Conservation (phyloP, 2,113 vertebrate species). For the Myxocyprinus asiaticus region DNA sequence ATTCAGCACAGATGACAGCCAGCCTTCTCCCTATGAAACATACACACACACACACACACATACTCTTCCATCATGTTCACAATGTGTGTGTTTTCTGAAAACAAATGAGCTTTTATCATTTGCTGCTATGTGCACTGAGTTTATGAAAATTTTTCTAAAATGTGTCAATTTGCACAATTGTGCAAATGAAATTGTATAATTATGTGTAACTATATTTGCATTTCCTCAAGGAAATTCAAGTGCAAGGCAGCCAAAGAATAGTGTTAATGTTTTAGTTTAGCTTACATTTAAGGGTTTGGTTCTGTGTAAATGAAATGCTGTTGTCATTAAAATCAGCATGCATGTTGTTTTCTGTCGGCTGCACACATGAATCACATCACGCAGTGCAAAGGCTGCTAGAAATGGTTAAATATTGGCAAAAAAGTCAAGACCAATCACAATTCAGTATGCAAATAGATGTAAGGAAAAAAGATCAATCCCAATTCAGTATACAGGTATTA, state of each 20-base stretch:
- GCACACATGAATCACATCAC: no score
- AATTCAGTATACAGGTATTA: no score
- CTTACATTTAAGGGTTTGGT: background rate
- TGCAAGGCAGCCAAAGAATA: background rate
- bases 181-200: background rate
- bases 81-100: background rate
- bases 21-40: conserved; percentile 29
- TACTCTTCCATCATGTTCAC: conserved; percentile 38
- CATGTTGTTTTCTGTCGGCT: no score
- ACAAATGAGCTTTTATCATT: conserved; percentile 36
- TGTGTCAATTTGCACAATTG: background rate
- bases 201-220: no score
- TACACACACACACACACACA: conserved; percentile 6
- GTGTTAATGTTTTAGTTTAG: background rate
- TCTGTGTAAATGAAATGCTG: no score
- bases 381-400: no score
- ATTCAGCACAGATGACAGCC: conserved; percentile 41
- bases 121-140: background rate
- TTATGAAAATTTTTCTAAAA: conserved; percentile 2
- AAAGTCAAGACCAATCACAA: no score
- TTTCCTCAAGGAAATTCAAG: no score
- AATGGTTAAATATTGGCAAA: no score
- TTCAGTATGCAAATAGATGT: no score
- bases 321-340: background rate
- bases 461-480: no score